phyloP scores from a whole-genome alignment of 1,140 invertebrate genomes.

The Chlorops oryzae region DNA sequence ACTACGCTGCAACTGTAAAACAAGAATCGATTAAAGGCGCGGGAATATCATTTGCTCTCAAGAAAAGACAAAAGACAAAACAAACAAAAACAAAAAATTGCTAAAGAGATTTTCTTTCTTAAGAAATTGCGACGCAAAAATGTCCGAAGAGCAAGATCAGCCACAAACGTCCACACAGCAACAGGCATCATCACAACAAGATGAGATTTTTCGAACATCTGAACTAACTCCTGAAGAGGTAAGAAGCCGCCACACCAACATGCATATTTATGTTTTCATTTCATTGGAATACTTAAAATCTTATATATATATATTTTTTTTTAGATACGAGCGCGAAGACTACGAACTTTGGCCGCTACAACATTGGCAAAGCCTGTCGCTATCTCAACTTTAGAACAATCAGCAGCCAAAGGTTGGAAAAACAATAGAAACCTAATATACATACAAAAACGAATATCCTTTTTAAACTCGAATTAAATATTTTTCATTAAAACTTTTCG shows the following conservation, averaged over 20 bases:
- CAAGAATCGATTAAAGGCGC: no score
- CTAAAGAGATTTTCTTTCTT: no score
- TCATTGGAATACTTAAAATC: slow-evolving; percentile 1
- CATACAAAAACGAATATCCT: not conserved
- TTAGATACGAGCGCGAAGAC: slow-evolving; percentile 62
- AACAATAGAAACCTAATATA: slow-evolving; percentile 2
- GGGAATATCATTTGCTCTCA: no score
- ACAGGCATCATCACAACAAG: no score
- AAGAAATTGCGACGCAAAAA: no score
- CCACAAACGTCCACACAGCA: no score
- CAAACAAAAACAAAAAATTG: no score
- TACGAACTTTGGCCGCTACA: slow-evolving; percentile 57
- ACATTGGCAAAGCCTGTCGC: slow-evolving; percentile 18
- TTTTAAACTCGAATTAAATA: not conserved
- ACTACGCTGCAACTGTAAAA: no score
- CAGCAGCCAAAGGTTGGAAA: not conserved
- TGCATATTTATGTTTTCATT: no score
- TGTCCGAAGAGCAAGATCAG: no score
- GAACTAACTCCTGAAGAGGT: slow-evolving; percentile 71
- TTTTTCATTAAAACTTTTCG: not conserved
- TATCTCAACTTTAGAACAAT: slow-evolving; percentile 17
- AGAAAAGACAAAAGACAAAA: no score
- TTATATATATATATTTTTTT: slow-evolving; percentile 22
- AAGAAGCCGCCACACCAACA: no score
- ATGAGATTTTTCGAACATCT: slow-evolving; percentile 51